These are phyloP conservation scores for Polypedilum pembai DNA, from an alignment of 1,140 invertebrate genomes.

Conservation along the genomic window DNA sequence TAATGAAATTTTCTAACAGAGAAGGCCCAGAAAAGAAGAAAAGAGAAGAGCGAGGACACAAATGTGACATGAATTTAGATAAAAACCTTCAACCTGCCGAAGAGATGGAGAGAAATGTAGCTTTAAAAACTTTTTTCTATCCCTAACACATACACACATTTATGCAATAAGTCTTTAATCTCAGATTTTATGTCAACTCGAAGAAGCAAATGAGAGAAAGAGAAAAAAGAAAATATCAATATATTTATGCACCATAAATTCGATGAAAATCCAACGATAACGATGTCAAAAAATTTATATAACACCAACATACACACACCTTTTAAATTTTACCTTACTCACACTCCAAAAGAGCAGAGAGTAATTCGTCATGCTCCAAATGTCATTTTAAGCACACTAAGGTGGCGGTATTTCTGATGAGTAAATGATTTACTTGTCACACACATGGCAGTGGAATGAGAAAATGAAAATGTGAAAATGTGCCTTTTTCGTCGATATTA, in stretches of 20 bases:
- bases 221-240: neutral
- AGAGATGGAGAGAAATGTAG: too few relatives aligned
- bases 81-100: too few relatives aligned
- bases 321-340: neutral
- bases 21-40: too few relatives aligned
- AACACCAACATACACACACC: neutral
- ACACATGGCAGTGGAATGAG: neutral
- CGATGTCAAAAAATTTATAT: neutral
- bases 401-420: neutral
- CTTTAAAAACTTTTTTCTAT: too few relatives aligned
- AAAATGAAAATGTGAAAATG: constrained; percentile 18
- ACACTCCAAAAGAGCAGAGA: neutral
- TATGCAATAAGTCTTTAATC: neutral
- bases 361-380: constrained; percentile 23
- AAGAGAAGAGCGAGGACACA: too few relatives aligned
- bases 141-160: too few relatives aligned
- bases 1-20: too few relatives aligned
- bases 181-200: neutral
- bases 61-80: too few relatives aligned
- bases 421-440: constrained; percentile 17
- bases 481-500: neutral
- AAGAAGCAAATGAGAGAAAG: neutral
- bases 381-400: constrained; percentile 4
- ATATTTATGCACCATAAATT: constrained; percentile 14
- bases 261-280: neutral